phyloP scores from a whole-genome alignment of 2,888 invertebrate species.

The Celastrina argiolus region DNA sequence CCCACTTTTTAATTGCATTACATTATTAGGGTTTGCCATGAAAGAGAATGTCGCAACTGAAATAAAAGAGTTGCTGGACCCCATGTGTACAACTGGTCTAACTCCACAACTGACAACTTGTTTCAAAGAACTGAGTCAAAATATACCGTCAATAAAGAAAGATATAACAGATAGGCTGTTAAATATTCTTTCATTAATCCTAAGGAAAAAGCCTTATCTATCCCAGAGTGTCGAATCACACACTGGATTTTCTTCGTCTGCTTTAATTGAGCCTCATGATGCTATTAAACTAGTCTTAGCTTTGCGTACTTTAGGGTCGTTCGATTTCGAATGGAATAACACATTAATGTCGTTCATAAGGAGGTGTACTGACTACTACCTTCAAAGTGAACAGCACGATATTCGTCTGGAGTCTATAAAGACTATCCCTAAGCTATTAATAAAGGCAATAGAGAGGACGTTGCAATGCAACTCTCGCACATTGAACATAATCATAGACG shows the following conservation, averaged over 20 bases:
- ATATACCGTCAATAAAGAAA: conserved; percentile 91
- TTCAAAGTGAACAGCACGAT: conserved; percentile 93
- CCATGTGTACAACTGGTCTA: conserved; percentile 94
- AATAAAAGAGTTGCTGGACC: conserved; percentile 89
- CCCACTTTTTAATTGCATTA: conserved; percentile 95
- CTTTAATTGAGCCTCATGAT: conserved; percentile 81
- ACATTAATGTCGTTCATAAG: conserved; percentile 94
- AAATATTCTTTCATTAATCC: conserved; percentile 91
- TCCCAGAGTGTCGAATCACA: conserved; percentile 75
- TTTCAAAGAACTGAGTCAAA: conserved; percentile 91
- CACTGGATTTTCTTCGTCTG: conserved; percentile 59
- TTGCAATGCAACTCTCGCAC: conserved; percentile 85
- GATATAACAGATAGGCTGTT: conserved; percentile 95
- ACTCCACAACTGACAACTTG: conserved; percentile 94
- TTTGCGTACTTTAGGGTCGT: conserved; percentile 92
- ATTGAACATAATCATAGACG: conserved; percentile 92
- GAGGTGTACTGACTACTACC: conserved; percentile 93
- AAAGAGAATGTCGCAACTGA: conserved; percentile 87
- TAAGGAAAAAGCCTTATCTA: conserved; percentile 90
- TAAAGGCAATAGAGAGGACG: conserved; percentile 86
- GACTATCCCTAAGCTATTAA: conserved; percentile 92
- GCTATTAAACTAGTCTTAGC: conserved; percentile 93
- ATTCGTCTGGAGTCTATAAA: conserved; percentile 93
- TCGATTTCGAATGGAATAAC: conserved; percentile 93
- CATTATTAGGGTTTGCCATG: conserved; percentile 92